Evolutionary conservation across 2,113 vertebrate genomes (phyloP).

Genomic region (Ondatra zibethicus): DNA sequence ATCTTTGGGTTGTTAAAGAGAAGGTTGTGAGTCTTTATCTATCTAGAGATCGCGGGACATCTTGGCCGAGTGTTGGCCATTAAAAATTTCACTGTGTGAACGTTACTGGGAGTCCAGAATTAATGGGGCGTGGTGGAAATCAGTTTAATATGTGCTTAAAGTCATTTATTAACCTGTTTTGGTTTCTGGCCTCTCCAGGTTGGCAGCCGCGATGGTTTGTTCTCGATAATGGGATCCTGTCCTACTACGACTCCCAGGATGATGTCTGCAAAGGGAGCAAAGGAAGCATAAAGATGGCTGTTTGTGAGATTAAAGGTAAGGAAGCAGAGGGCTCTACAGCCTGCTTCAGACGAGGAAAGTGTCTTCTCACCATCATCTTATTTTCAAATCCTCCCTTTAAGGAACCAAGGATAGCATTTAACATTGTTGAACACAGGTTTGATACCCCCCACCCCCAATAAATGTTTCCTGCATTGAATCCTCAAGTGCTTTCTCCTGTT

Average conservation of each 20-base stretch:
- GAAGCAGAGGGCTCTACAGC: not conserved
- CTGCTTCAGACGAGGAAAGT: not conserved
- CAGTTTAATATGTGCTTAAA: constrained; percentile 3
- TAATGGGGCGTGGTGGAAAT: constrained; percentile 8
- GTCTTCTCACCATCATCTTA: constrained; percentile 4
- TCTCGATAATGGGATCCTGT: constrained; percentile 92
- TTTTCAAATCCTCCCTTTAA: constrained; percentile 35
- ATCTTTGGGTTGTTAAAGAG: not conserved
- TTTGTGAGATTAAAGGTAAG: constrained; percentile 94
- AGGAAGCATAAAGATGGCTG: constrained; percentile 94
- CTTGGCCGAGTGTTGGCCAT: constrained; percentile 18
- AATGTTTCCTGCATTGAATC: not conserved
- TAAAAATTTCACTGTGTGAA: constrained; percentile 26
- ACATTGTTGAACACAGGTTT: constrained; percentile 10
- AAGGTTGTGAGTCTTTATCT: constrained; percentile 26
- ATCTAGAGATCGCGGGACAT: constrained; percentile 9
- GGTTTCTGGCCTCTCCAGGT: constrained; percentile 83
- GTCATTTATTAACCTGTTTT: constrained; percentile 2
- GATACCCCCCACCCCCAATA: not conserved
- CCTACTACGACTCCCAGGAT: constrained; percentile 93
- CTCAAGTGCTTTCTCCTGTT: not conserved
- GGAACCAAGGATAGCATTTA: not conserved
- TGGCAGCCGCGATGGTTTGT: constrained; percentile 94
- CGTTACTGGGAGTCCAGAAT: constrained; percentile 31
- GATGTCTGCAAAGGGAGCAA: constrained; percentile 93